Evolutionary conservation across 2,113 vertebrate genomes (phyloP), one percentile per base, ranked within the genome.

Genomic region (Ceyx melanurus): DNA sequence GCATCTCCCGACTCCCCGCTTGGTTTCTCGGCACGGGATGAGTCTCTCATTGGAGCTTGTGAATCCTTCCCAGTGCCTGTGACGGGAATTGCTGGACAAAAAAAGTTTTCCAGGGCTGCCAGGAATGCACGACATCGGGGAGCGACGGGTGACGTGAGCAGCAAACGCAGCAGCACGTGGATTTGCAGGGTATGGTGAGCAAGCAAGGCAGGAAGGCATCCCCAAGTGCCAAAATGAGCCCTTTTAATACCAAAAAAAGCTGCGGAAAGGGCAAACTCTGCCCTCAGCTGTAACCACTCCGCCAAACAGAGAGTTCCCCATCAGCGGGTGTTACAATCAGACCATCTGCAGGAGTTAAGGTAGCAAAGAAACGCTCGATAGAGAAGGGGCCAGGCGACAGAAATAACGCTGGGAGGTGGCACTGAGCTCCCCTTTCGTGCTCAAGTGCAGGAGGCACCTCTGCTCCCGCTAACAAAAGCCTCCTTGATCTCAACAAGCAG

Each of bases 361-460:
- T 15, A 28, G 35, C 31, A 8, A 46, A 48, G 76, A 66, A 70
- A 57, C 0, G 3, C 48, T 57, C 0, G 1, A 33, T 6, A 48
- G 80, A 23, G 5, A 19, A 75, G 20, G 71, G 62, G 23, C 43
- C 29, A 29, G 3, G 4, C 37, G 33, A 78, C 50, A 85, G 67
- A 53, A 50, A 40, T 18, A 28, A 1, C 0, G 2, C 21, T 0
- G 0, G 54, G 58, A 60, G 16, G 21, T 20, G 82, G 51, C 56
- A 22, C 42, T 21, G 43, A 33, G 53, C 40, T 68, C 37, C 35
- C 71, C 72, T 42, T 42, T n/a, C 64, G 1, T 1, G 13, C 51
- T 80, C 9, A 6, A 1, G 0, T 61, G 46, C 40, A 57, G 70
- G 68, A 91, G 51, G 42, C 35, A 28, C 16, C 33, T 77, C 46